phyloP scores from a whole-genome alignment of 1,140 invertebrate genomes.

The Armadillidium nasatum region DNA sequence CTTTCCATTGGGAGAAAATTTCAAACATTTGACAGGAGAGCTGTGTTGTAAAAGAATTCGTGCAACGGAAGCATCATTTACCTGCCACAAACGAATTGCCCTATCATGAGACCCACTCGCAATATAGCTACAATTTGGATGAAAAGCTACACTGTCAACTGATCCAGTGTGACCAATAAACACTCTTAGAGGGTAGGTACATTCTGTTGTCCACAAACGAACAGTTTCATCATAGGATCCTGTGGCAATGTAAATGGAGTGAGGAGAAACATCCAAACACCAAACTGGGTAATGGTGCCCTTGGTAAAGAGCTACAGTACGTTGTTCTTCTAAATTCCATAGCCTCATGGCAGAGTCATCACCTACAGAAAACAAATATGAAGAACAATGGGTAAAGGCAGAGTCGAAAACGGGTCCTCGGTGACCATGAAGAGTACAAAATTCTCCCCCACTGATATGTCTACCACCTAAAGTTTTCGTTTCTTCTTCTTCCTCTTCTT shows the following conservation, averaged over 20 bases:
- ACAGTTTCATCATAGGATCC: constrained; percentile 79
- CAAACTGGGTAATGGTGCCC: constrained; percentile 54
- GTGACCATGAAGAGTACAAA: constrained; percentile 39
- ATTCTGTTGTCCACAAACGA: constrained; percentile 76
- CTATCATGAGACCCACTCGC: constrained; percentile 73
- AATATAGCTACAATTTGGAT: constrained; percentile 73
- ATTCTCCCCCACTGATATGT: constrained; percentile 39
- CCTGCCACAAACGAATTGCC: constrained; percentile 68
- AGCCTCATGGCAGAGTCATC: constrained; percentile 45
- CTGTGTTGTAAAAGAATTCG: constrained; percentile 43
- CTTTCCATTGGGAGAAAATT: constrained; percentile 42
- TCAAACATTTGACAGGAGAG: constrained; percentile 30
- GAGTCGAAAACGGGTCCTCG: constrained; percentile 38
- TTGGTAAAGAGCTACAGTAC: constrained; percentile 48
- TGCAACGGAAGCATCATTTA: constrained; percentile 58
- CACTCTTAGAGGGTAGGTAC: constrained; percentile 69
- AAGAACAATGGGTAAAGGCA: constrained; percentile 36
- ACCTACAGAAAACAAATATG: constrained; percentile 40
- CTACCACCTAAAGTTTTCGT: constrained; percentile 21
- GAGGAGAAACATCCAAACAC: constrained; percentile 40
- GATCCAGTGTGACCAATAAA: constrained; percentile 77
- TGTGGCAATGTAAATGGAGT: constrained; percentile 51
- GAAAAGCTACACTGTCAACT: constrained; percentile 75
- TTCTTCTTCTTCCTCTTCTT: constrained; percentile 31
- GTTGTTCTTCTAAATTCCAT: constrained; percentile 37